A percentile compares a stretch with the other conserved stretches of the same genome.
Evolutionary conservation across 2,113 vertebrate species (phyloP).

Genomic region (Coturnix japonica): DNA sequence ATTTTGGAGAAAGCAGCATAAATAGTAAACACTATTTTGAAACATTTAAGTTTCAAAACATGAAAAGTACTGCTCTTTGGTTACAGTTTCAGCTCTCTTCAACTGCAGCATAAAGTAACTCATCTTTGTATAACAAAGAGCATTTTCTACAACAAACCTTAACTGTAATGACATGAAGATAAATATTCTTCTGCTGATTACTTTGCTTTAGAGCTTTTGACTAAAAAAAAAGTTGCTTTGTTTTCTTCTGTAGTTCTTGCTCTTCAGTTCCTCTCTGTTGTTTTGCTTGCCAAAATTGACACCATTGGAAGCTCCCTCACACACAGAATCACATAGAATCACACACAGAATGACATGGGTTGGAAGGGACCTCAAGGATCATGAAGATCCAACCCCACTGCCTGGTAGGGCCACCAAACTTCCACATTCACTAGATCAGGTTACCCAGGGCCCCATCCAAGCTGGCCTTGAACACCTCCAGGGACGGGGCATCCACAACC

Average conservation of each 20-base stretch:
- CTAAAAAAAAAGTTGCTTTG: background rate
- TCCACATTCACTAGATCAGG: too few relatives aligned
- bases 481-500: too few relatives aligned
- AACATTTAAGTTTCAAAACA: background rate
- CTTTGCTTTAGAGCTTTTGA: background rate
- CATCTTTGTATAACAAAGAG: background rate
- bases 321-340: too few relatives aligned
- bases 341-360: too few relatives aligned
- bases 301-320: background rate
- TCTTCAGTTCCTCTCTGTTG: background rate
- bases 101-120: background rate
- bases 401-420: too few relatives aligned
- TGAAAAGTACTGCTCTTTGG: background rate
- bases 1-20: background rate
- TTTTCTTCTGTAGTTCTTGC: background rate
- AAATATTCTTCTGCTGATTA: background rate
- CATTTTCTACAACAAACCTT: background rate
- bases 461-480: too few relatives aligned
- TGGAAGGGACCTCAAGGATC: too few relatives aligned
- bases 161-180: background rate
- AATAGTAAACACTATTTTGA: background rate
- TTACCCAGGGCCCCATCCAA: too few relatives aligned
- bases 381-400: too few relatives aligned
- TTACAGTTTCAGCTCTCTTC: background rate
- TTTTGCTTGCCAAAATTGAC: background rate